phyloP scores from a whole-genome alignment of 2,888 invertebrate genomes.

The Mamestra brassicae region DNA sequence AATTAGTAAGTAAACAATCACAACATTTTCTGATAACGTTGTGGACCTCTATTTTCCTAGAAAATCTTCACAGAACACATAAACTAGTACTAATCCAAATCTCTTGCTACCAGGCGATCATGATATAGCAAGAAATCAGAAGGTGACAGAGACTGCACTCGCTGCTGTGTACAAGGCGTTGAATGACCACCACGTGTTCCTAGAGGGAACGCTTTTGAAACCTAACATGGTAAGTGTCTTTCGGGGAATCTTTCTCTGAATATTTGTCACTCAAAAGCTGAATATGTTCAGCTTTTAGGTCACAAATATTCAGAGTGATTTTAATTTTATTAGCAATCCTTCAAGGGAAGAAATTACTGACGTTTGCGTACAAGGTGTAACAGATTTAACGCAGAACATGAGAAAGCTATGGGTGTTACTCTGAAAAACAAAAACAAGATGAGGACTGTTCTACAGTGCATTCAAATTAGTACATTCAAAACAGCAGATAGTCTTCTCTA shows the following conservation, averaged over 20 bases:
- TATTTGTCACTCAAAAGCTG: no score
- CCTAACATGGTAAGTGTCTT: conserved; percentile 96
- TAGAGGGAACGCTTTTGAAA: conserved; percentile 98
- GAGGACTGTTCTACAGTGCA: no score
- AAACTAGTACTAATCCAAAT: not conserved
- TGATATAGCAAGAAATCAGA: conserved; percentile 96
- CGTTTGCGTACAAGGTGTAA: no score
- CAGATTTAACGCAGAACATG: no score
- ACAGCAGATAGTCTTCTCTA: no score
- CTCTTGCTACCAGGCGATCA: conserved; percentile 92
- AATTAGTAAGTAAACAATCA: not conserved
- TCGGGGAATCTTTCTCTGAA: not conserved
- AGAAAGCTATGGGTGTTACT: no score
- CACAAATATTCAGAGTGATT: not conserved
- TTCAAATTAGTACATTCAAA: no score
- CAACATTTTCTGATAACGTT: not conserved
- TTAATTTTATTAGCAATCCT: not conserved
- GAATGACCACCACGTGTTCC: conserved; percentile 98
- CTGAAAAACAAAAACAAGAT: no score
- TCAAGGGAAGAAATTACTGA: not conserved
- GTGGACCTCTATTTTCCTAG: not conserved
- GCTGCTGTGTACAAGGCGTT: conserved; percentile 98
- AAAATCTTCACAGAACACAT: not conserved
- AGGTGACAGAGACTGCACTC: conserved; percentile 98
- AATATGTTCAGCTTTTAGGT: no score